Conservation (phyloP, 2,888 invertebrate species). For the Pyrochroa serraticornis region DNA sequence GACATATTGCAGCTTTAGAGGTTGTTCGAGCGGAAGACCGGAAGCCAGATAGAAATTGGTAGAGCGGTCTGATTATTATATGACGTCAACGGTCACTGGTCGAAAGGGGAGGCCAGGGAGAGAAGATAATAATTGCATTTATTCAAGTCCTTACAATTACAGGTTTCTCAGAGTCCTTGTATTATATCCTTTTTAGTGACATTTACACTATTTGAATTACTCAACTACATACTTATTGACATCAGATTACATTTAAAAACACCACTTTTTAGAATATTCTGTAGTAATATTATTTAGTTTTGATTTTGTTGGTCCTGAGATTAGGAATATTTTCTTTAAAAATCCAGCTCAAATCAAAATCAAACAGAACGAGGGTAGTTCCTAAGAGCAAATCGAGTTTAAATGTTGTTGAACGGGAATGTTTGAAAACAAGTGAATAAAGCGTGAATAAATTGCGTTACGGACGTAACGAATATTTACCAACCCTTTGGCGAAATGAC, state of each 20-base stretch:
- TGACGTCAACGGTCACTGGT: constrained; percentile 23
- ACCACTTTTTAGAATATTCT: too few relatives aligned
- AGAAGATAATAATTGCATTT: constrained; percentile 22
- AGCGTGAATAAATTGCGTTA: constrained; percentile 47
- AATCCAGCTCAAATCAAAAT: constrained; percentile 26
- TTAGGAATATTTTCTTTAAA: too few relatives aligned
- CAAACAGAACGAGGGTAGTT: constrained; percentile 10
- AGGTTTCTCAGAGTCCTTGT: constrained; percentile 2
- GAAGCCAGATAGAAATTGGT: not conserved
- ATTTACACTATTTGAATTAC: too few relatives aligned
- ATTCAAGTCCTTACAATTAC: constrained; percentile 11
- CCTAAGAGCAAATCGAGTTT: constrained; percentile 21
- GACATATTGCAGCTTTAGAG: constrained; percentile 48
- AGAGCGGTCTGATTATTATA: constrained; percentile 4
- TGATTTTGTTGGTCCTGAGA: too few relatives aligned
- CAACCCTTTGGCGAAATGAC: constrained; percentile 51
- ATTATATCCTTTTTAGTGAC: not conserved
- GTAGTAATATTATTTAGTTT: too few relatives aligned
- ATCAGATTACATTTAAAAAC: too few relatives aligned
- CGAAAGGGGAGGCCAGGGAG: constrained; percentile 9
- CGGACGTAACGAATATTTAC: constrained; percentile 51
- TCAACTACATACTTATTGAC: too few relatives aligned
- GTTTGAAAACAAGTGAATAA: constrained; percentile 39
- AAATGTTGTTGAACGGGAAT: constrained; percentile 21
- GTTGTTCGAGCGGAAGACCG: constrained; percentile 49